Evolutionary conservation across 1,140 invertebrate species (phyloP).

Genomic region (Yoshiicerus persimilis): DNA sequence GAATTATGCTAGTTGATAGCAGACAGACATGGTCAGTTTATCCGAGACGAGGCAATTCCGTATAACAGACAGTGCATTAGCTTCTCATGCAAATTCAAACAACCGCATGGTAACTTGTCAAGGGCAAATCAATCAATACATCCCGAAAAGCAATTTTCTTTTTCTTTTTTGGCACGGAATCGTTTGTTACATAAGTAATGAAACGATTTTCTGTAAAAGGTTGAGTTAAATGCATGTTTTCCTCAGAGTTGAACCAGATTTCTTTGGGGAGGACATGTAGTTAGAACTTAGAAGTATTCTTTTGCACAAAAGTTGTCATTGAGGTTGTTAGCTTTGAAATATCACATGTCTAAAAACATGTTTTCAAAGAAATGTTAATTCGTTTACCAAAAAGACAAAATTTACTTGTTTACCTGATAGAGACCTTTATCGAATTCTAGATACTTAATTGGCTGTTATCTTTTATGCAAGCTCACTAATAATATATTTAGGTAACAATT

Average conservation of each 20-base stretch:
- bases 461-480: background rate
- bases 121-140: background rate
- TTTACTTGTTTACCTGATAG: background rate
- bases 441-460: background rate
- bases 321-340: background rate
- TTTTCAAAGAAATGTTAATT: background rate
- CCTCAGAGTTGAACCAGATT: background rate
- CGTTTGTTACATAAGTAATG: background rate
- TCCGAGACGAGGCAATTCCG: background rate
- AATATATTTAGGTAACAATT: background rate
- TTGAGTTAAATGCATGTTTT: background rate
- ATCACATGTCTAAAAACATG: background rate
- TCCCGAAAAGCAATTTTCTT: background rate
- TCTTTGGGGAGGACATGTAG: background rate
- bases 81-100: background rate
- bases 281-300: background rate
- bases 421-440: background rate
- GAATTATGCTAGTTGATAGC: background rate
- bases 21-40: background rate
- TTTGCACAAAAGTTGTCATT: background rate
- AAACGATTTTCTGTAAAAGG: background rate
- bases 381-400: background rate
- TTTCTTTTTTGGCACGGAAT: background rate
- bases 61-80: background rate
- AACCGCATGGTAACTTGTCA: background rate